Evolutionary conservation across 2,797 vertebrate species (phyloP).

Genomic region (Fundulus diaphanus): DNA sequence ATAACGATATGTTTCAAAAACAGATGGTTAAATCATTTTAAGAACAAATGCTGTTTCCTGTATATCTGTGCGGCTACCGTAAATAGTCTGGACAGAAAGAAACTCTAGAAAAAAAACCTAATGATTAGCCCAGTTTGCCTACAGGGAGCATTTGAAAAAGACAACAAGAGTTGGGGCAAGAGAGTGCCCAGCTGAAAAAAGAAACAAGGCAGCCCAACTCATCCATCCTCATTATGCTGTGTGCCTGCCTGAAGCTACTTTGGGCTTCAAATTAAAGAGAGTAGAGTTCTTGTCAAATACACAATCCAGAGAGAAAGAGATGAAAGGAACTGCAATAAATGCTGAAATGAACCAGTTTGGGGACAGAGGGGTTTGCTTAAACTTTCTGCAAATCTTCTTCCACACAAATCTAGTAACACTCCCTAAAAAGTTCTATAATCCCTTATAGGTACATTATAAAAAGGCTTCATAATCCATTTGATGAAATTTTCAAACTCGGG

Average conservation of each 20-base stretch:
- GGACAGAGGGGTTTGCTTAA: conserved; percentile 27
- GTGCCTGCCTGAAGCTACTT: conserved; percentile 50
- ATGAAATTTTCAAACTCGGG: background rate
- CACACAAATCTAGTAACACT: background rate
- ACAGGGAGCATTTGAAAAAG: conserved; percentile 55
- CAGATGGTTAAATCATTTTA: conserved; percentile 9
- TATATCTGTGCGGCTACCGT: background rate
- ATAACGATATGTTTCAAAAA: background rate
- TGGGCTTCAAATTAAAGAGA: conserved; percentile 59
- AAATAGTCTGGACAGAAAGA: conserved; percentile 18
- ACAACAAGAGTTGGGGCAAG: conserved; percentile 50
- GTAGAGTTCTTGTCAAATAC: conserved; percentile 37
- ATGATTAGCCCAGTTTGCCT: conserved; percentile 21
- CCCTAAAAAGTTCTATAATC: background rate
- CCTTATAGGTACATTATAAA: background rate
- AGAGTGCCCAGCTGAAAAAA: conserved; percentile 28
- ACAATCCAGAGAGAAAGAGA: conserved; percentile 40
- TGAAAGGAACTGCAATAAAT: conserved; percentile 22
- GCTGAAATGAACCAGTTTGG: conserved; percentile 27
- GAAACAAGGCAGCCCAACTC: conserved; percentile 21
- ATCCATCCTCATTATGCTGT: conserved; percentile 38
- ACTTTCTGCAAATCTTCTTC: conserved; percentile 43
- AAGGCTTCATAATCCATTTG: background rate
- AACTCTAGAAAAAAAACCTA: conserved; percentile 24
- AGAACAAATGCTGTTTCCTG: background rate